Evolutionary conservation across 2,113 vertebrate genomes (phyloP).

Genomic region (Nothobranchius furzeri): DNA sequence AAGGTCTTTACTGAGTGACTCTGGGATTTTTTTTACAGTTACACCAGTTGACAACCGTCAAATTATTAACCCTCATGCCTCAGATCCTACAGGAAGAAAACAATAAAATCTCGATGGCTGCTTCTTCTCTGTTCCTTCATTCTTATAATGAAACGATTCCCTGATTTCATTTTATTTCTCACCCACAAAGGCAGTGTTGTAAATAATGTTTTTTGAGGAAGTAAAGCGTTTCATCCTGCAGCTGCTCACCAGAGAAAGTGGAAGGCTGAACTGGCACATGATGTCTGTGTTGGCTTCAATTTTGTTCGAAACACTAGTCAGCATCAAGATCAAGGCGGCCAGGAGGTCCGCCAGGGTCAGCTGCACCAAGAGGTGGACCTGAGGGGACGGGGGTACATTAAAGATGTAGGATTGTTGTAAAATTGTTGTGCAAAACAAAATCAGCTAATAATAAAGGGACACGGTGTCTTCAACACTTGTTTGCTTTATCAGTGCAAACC

Average conservation of each 20-base stretch:
- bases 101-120: too few species aligned
- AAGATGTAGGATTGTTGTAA: not conserved
- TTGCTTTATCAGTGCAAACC: not conserved
- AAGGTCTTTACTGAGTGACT: not conserved
- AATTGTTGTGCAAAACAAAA: not conserved
- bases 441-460: not conserved
- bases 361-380: slow-evolving; percentile 78
- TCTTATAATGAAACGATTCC: too few species aligned
- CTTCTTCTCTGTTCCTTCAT: too few species aligned
- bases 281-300: not conserved
- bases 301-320: slow-evolving; percentile 60
- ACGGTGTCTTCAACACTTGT: not conserved
- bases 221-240: not conserved
- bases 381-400: not conserved
- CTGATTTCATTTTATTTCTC: too few species aligned
- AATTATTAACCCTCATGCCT: not conserved
- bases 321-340: slow-evolving; percentile 71
- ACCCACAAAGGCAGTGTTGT: not conserved
- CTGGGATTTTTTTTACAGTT: not conserved
- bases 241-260: slow-evolving; percentile 79
- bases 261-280: slow-evolving; percentile 67
- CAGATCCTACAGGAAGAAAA: not conserved
- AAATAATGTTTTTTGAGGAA: not conserved
- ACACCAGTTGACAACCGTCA: not conserved
- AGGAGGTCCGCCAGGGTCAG: slow-evolving; percentile 82